Percentiles rank a stretch among this genome's conserved stretches.
These are phyloP conservation scores for Typhlichthys subterraneus DNA, from an alignment of 2,797 vertebrate genomes.

Conservation along the genomic window DNA sequence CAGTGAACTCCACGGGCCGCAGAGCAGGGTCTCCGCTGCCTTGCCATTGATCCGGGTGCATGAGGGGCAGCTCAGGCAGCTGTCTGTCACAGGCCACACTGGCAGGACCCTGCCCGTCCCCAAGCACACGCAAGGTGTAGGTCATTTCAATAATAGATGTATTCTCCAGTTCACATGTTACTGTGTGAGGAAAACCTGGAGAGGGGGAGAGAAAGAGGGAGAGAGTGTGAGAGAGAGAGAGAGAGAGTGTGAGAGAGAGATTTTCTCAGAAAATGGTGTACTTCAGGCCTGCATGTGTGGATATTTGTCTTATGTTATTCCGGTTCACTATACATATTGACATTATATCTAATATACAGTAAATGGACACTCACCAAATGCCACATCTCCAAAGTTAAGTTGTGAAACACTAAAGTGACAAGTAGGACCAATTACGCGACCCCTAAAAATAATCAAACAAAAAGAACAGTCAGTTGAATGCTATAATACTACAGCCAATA, in stretches of 20 bases:
- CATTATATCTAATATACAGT: too few species aligned
- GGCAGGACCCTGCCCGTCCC: slow-evolving; percentile 76
- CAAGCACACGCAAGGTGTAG: slow-evolving; percentile 81
- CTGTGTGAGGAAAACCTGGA: slow-evolving; percentile 83
- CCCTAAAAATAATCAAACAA: slow-evolving; percentile 68
- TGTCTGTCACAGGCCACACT: slow-evolving; percentile 65
- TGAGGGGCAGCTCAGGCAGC: slow-evolving; percentile 32
- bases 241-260: slow-evolving; percentile 43
- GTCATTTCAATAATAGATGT: slow-evolving; percentile 82
- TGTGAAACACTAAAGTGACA: slow-evolving; percentile 82
- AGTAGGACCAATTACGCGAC: slow-evolving; percentile 83
- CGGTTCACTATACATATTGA: too few species aligned
- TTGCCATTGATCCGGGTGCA: slow-evolving; percentile 50
- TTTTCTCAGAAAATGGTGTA: too few species aligned
- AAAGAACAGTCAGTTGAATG: neutral
- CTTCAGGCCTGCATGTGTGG: too few species aligned
- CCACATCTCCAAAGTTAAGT: slow-evolving; percentile 84
- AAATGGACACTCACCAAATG: slow-evolving; percentile 80
- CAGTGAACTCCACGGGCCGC: slow-evolving; percentile 80
- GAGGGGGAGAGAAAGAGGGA: slow-evolving; percentile 4
- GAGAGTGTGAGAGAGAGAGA: neutral
- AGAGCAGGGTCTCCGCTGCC: slow-evolving; percentile 1
- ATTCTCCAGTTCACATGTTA: slow-evolving; percentile 80
- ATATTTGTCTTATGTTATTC: too few species aligned
- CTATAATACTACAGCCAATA: too few species aligned